Base-by-base conservation (phyloP, 1,140 invertebrate genomes). In the Oncopeltus fasciatus region DNA sequence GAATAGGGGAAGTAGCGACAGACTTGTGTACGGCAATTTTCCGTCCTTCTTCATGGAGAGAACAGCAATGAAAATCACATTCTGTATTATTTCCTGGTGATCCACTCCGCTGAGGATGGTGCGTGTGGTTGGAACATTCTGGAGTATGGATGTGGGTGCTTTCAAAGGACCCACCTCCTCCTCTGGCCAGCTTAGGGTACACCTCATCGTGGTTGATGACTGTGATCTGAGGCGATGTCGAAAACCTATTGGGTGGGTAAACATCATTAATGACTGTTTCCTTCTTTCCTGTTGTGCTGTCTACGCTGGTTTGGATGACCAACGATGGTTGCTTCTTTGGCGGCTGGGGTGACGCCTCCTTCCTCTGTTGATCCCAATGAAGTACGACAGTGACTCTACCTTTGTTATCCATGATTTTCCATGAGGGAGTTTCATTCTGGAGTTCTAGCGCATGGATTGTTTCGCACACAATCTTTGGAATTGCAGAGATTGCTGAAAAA, bases 351-450 rank as follows among this genome's bases (percentile, higher is more conserved):
- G 63, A 59, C 74, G 71, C 73, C 72, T 79, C 75, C 64, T 73
- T 73, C 64, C 75, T 78, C 67, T 78, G 80, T 72, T 79, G 90
- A 79, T 92, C 88, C 89, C 90, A 92, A 75, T 92, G 88, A 71
- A 93, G 78, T 68, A 93, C 90, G 75, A 95, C 88, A 69, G 91
- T 93, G 76, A 94, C 87, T 73, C 90, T 83, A 71, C 90, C 88
- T 78, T 92, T 88, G 81, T 92, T 92, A 81, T 94, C 90, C 88
- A 92, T 92, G 79, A 94, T 92, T 77, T 93, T 93, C 91, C 91
- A 95, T 76, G 90, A 92, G 69, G 90, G 90, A 71, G 88, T 90
- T 76, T 92, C 90, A 89, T 93, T 87, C 78, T 92, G 90, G 70
- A 94, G 77, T 75, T 92, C 90, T 77, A 94, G 77, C 62, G 89